A percentile compares a stretch with the other conserved stretches of the same genome.
These are phyloP conservation scores for Scelioninae gen. 2 DNA, from an alignment of 2,888 invertebrate species.

Conservation along the genomic window DNA sequence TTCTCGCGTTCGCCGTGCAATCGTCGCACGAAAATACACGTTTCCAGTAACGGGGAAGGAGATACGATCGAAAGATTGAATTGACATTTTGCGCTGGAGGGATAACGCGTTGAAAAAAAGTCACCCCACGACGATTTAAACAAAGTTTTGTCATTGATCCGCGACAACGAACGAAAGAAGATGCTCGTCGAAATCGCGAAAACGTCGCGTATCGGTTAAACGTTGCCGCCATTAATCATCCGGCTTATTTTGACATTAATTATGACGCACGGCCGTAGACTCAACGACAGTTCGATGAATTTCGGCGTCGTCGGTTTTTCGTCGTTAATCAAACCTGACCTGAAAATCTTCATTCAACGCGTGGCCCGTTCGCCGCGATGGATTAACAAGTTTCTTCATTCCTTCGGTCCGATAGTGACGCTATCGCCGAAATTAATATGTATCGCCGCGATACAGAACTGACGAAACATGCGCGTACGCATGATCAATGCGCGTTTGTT, in stretches of 20 bases:
- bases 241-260: conserved; percentile 51
- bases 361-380: conserved; percentile 12
- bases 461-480: conserved; percentile 48
- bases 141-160: too few relatives aligned
- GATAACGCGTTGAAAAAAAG: too few relatives aligned
- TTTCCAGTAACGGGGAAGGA: too few relatives aligned
- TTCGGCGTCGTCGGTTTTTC: conserved; percentile 35
- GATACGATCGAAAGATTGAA: too few relatives aligned
- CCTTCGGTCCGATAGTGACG: conserved; percentile 24
- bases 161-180: too few relatives aligned
- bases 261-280: conserved; percentile 37
- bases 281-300: conserved; percentile 22
- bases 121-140: too few relatives aligned
- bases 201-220: conserved; percentile 63
- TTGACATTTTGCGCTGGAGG: too few relatives aligned
- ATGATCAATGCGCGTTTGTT: conserved; percentile 33
- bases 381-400: conserved; percentile 46
- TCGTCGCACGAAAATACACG: too few relatives aligned
- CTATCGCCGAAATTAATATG: conserved; percentile 47
- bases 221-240: conserved; percentile 44
- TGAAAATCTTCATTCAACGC: conserved; percentile 56
- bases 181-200: conserved; percentile 62
- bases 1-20: too few relatives aligned
- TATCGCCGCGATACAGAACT: conserved; percentile 39
- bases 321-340: conserved; percentile 56